Conservation (phyloP, 2,888 invertebrate species). For the Hedychridium roseum region DNA sequence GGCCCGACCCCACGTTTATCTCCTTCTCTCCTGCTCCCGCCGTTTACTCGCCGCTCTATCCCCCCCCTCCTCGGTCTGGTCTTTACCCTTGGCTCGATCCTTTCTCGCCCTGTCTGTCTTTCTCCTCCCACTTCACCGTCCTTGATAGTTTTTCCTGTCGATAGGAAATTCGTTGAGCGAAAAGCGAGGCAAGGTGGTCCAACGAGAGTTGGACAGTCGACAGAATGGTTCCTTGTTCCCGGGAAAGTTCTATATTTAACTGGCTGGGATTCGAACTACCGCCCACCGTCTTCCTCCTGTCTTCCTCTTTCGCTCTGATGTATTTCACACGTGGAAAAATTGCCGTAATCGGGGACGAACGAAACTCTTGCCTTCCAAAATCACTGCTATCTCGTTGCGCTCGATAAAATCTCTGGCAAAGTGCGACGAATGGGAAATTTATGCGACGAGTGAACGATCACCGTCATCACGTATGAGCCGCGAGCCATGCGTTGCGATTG, state of each 20-base stretch:
- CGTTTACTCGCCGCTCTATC: slow-evolving; percentile 22
- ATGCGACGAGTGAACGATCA: too few species aligned
- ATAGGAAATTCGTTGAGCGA: not conserved
- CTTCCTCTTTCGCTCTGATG: not conserved
- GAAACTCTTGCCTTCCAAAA: too few species aligned
- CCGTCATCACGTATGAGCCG: too few species aligned
- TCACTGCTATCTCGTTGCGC: too few species aligned
- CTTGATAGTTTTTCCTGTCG: not conserved
- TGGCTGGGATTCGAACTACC: slow-evolving; percentile 8
- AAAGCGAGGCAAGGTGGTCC: slow-evolving; percentile 6
- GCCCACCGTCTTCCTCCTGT: not conserved
- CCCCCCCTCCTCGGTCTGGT: slow-evolving; percentile 2
- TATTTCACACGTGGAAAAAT: not conserved
- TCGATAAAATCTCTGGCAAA: too few species aligned
- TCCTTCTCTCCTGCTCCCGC: slow-evolving; percentile 38
- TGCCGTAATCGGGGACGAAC: too few species aligned
- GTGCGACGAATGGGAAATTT: too few species aligned
- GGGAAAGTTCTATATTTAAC: slow-evolving; percentile 38
- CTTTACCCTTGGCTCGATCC: slow-evolving; percentile 15
- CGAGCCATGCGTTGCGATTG: too few species aligned
- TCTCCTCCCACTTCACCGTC: slow-evolving; percentile 23
- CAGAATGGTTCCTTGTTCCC: slow-evolving; percentile 34
- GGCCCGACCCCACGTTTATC: slow-evolving; percentile 56
- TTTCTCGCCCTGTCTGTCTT: slow-evolving; percentile 19
- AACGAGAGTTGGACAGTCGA: too few species aligned